Evolutionary conservation across 2,113 vertebrate genomes (phyloP), one percentile per base, ranked within the genome.

Genomic region (Tachysurus vachellii): DNA sequence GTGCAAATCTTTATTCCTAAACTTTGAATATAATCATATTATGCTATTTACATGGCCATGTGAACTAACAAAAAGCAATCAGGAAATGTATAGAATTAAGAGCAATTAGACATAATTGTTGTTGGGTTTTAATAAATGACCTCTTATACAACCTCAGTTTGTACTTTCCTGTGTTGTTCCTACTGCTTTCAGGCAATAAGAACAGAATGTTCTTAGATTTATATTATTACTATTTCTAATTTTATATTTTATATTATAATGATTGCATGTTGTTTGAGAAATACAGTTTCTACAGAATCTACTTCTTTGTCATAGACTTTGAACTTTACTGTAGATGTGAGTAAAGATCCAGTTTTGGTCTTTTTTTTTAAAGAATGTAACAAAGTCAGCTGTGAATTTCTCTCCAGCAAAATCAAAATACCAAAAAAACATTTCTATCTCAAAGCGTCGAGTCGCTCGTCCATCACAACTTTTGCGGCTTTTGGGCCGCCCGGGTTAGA

Each of bases 401-500:
- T 73, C 62, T 82, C 61, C 61, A 68, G 75, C 61, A 84, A 84
- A 36, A 42, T 85, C 83, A 85, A 85, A 84, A 75, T 87, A 85
- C 86, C 53, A 86, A 61, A 88, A 86, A 79, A 71, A 8, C 14
- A 73, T 57, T 85, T 81, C 88, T 21, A 12, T 85, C 36, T 70
- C 54, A 31, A 53, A 85, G 59, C 73, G 10, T 85, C 16, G 21
- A 19, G 70, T 28, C 19, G 68, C 70, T 85, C 83, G 59, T 90
- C 23, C 80, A 84, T 86, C 89, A 66, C 54, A 62, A 91, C 91
- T 92, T 93, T 93, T 93, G 93, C 92, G 92, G 92, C 92, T 93
- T 91, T 92, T 88, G 92, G 91, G 92, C 89, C 91, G 88, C 92
- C 92, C 91, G 91, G 93, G 92, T 89, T 95, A 93, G 89, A 93